These are phyloP conservation scores for Amblyornis subalaris DNA, from an alignment of 2,113 vertebrate genomes.

Conservation along the genomic window DNA sequence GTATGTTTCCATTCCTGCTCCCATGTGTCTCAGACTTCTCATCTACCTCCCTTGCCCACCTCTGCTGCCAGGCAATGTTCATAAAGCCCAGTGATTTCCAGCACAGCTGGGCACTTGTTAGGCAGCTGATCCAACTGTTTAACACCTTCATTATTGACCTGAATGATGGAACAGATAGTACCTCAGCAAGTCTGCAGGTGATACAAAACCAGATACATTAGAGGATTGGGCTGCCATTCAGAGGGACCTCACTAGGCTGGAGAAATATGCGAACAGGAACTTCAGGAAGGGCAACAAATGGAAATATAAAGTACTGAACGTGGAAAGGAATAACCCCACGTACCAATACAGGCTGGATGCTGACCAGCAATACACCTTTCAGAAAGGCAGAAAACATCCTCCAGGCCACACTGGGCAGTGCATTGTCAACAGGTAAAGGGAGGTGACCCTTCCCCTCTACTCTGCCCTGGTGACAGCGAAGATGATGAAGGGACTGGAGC, in stretches of 20 bases:
- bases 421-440: not conserved
- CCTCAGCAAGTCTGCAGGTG: not conserved
- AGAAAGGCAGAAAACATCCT: not conserved
- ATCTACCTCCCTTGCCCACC: not conserved
- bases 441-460: not conserved
- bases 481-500: not conserved
- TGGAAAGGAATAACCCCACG: not conserved
- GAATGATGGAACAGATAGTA: not conserved
- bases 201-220: not conserved
- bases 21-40: rapidly evolving
- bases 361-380: rapidly evolving
- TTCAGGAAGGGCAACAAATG: not conserved
- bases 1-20: not conserved
- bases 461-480: not conserved
- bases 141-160: not conserved
- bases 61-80: not conserved
- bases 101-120: not conserved
- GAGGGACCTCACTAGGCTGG: not conserved
- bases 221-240: not conserved
- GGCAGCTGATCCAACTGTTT: not conserved
- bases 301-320: not conserved
- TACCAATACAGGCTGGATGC: not conserved
- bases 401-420: not conserved
- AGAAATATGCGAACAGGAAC: not conserved
- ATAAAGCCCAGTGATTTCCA: not conserved